Evolutionary conservation across 2,113 vertebrate genomes (phyloP).

Genomic region (Petroica traversi): DNA sequence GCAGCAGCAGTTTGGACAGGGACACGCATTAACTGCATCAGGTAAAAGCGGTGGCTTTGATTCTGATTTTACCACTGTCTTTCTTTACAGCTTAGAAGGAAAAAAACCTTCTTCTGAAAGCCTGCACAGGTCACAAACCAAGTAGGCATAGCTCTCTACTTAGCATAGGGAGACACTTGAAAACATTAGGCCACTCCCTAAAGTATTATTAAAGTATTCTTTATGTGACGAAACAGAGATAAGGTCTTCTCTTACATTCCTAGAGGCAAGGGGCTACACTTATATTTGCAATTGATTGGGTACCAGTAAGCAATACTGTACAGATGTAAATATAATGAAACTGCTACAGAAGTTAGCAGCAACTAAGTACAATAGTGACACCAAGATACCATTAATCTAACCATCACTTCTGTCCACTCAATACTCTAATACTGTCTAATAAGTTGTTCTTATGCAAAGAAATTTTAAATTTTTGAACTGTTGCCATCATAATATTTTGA

Average conservation of each 20-base stretch:
- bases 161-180: not conserved
- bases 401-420: not conserved
- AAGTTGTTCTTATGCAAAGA: not conserved
- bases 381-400: not conserved
- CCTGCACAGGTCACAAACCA: not conserved
- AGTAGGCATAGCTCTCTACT: not conserved
- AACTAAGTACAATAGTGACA: not conserved
- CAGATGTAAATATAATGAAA: not conserved
- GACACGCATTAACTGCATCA: not conserved
- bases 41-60: not conserved
- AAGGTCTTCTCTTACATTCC: not conserved
- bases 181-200: not conserved
- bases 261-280: not conserved
- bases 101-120: not conserved
- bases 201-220: not conserved
- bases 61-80: not conserved
- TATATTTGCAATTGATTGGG: not conserved
- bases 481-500: not conserved
- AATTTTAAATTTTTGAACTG: not conserved
- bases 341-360: not conserved
- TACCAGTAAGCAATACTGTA: not conserved
- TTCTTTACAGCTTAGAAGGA: not conserved
- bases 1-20: not conserved
- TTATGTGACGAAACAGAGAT: not conserved
- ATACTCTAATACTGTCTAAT: not conserved